Evolutionary conservation across 2,113 vertebrate genomes (phyloP), one percentile per base, ranked within the genome.

Genomic region (Prunella fulvescens): DNA sequence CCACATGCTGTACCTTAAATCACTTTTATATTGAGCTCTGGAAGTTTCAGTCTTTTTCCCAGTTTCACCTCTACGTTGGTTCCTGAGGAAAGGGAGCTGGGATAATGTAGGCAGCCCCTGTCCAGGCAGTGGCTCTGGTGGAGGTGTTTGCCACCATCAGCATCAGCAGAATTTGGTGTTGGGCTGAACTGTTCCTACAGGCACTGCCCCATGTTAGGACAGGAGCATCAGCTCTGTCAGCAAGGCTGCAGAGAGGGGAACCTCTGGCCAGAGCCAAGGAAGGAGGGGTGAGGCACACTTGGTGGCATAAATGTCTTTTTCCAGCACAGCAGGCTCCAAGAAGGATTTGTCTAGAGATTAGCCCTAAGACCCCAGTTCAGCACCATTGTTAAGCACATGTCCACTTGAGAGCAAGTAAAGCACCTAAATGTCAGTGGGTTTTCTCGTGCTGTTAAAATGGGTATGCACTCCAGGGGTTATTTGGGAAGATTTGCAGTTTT

Each of bases 1-100:
- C 74, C 51, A 54, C 54, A 62, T 0, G 1, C 84, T 79, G 42
- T 65, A 80, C 70, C 81, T 95, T 95, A 95, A 96, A 96, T 96
- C 88, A 95, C 37, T 88, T 93, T 96, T 93, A 71, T 81, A 78
- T 4, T 90, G 67, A 95, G 76, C 60, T 78, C 60, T 7, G 1
- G n/a, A 86, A 82, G 71, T 24, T 92, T 86, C 7, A 10, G n/a
- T 23, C 44, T 86, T 92, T 94, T 93, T 70, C 62, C 56, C 37
- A 71, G 69, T 53, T 78, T 78, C 56, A 67, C 19, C 20, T 88
- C 64, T 56, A 9, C 1, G 0, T 33, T 56, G 48, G 31, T 29
- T 60, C 28, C 60, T 51, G 44, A 88, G 67, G 16, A 66, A 86
- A 70, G 40, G 22, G 13, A 77, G 12, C 23, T 16, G 13, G 58